Base-by-base conservation (phyloP, 2,888 invertebrate species). In the Pachliopta kotzebuea region DNA sequence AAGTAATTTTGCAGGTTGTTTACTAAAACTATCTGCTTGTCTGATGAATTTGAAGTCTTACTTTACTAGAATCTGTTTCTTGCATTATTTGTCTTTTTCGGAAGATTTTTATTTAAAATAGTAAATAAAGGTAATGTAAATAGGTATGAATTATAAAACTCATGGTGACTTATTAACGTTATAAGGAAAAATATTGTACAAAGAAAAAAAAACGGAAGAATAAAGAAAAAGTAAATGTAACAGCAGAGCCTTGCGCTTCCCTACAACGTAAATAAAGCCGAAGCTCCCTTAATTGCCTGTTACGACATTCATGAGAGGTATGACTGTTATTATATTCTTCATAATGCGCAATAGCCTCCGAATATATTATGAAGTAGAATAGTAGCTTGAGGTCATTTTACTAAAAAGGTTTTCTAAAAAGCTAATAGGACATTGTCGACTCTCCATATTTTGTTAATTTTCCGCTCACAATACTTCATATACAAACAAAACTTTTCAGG, bases 261-360 rank as follows among this genome's bases (percentile, higher is more conserved):
- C 14, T 21, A 21, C 26, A 58, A 29, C 42, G 45, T 61, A 55
- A 61, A 61, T 61, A 56, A 63, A 52, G 62, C 37, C 23, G 18
- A 54, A 63, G 45, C 63, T 63, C 49, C 58, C 58, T 63, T 63
- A 63, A 55, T 63, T 59, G 63, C 49, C 63, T 60, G 24, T 50
- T 60, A 52, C 42, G 60, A 52, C 56, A 56, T 60, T 64, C 52
- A 52, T 64, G 56, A 60, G 56, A 55, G 50, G 50, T 31, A 56
- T 56, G 42, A 42, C 64, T 50, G 59, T 65, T 60, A 54, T 65
- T 65, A 45, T 57, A 24, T 65, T 65, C 52, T 37, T 62, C 55
- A 37, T 26, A 62, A 45, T 31, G 37, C 50, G 42, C 56, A 62
- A 31, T 56, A 52, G 11, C 56, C 17, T 56, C 23, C 56, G 29